A percentile compares a stretch with the other conserved stretches of the same genome.
Conservation (phyloP, 2,797 vertebrate species). For the Vultur gryphus region DNA sequence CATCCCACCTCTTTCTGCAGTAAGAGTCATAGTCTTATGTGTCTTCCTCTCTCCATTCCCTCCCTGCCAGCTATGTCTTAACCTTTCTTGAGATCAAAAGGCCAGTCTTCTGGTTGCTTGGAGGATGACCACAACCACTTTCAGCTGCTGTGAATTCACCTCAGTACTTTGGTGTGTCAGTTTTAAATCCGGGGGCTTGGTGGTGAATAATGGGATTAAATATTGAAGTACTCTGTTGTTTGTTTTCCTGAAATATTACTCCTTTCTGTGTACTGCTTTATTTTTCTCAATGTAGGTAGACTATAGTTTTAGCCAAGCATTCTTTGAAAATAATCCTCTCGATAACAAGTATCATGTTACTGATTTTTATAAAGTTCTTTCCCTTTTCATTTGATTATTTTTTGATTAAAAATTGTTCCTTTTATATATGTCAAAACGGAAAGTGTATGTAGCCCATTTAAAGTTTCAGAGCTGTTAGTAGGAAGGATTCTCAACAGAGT, state of each 20-base stretch:
- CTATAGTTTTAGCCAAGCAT: not conserved
- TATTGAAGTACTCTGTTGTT: not conserved
- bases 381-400: not conserved
- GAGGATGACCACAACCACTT: not conserved
- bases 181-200: not conserved
- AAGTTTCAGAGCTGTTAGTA: not conserved
- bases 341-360: not conserved
- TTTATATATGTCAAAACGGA: not conserved
- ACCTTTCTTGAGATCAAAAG: not conserved
- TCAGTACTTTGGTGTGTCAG: not conserved
- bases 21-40: not conserved
- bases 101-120: not conserved
- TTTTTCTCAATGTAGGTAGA: not conserved
- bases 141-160: not conserved
- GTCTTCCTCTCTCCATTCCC: not conserved
- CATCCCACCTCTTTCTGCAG: not conserved
- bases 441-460: not conserved
- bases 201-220: not conserved
- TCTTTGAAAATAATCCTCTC: not conserved
- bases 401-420: not conserved
- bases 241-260: constrained; percentile 9
- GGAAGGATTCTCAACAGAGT: not conserved
- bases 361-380: not conserved
- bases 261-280: not conserved
- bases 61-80: not conserved